phyloP scores from a whole-genome alignment of 2,113 vertebrate genomes.

The Ivindomyrus marchei region DNA sequence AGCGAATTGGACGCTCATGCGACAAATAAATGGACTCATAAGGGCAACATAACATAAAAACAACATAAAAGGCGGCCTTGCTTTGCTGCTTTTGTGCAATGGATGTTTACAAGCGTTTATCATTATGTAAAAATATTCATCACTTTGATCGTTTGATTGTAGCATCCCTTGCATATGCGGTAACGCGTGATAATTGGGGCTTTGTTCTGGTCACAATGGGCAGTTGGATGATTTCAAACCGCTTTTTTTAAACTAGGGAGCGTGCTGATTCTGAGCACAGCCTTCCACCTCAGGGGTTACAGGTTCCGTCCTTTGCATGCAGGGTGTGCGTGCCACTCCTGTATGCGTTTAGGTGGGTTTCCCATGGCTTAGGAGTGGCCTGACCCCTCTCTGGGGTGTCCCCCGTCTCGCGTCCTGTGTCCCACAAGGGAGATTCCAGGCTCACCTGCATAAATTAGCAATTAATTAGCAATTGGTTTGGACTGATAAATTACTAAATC shows the following conservation, averaged over 20 bases:
- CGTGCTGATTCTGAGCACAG: neutral
- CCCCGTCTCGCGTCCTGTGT: neutral
- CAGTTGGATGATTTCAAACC: neutral
- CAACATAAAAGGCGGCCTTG: neutral
- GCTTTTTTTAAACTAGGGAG: neutral
- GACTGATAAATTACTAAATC: neutral
- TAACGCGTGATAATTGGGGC: neutral
- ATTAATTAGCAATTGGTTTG: neutral
- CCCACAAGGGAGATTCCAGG: neutral
- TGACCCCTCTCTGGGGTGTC: neutral
- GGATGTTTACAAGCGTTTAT: neutral
- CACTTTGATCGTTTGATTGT: neutral
- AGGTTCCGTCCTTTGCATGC: neutral
- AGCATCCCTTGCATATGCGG: neutral
- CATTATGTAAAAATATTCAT: constrained; percentile 17
- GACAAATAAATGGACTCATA: neutral
- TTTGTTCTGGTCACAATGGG: neutral
- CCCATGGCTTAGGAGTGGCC: neutral
- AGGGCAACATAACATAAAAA: neutral
- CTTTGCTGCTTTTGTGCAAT: neutral
- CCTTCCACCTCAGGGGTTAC: neutral
- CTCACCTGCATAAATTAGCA: neutral
- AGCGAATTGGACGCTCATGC: neutral
- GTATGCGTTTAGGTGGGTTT: neutral
- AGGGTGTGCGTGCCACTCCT: neutral